Conservation (phyloP, 2,797 vertebrate genomes). For the Leptodactylus fallax region DNA sequence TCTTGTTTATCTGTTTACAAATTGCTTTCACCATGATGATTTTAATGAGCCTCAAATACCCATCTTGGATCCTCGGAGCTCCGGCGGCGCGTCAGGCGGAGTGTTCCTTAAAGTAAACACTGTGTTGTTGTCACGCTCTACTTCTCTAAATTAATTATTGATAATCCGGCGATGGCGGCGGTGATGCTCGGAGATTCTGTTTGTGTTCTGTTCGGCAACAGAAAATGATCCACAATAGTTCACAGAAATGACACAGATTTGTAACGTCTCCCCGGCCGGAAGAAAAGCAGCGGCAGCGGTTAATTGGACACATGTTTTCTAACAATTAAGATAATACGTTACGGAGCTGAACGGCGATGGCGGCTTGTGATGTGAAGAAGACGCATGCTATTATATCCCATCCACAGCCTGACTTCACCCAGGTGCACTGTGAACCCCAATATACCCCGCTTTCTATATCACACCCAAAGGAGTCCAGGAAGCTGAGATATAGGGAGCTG, state of each 20-base stretch:
- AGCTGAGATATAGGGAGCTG: too few species aligned
- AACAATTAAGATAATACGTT: not conserved
- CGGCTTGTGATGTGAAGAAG: not conserved
- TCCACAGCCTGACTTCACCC: not conserved
- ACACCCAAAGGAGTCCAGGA: not conserved
- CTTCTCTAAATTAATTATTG: slow-evolving; percentile 31
- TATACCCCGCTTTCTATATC: not conserved
- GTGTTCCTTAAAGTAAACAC: slow-evolving; percentile 25
- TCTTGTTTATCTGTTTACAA: slow-evolving; percentile 5
- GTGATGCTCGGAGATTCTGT: not conserved
- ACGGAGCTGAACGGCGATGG: not conserved
- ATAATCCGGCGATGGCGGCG: not conserved
- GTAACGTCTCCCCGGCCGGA: not conserved
- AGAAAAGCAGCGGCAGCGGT: not conserved
- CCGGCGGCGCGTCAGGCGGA: not conserved
- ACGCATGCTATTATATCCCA: not conserved
- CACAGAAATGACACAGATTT: slow-evolving; percentile 8
- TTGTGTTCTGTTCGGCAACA: not conserved
- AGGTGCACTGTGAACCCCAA: not conserved
- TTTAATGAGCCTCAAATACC: not conserved
- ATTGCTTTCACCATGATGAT: not conserved
- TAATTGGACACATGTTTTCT: slow-evolving; percentile 4
- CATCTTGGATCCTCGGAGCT: not conserved
- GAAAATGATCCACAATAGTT: slow-evolving; percentile 2
- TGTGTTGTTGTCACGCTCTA: slow-evolving; percentile 20